A percentile compares a stretch with the other conserved stretches of the same genome.
phyloP scores from a whole-genome alignment of 2,113 vertebrate genomes.

The Coptodon bakossiorum region DNA sequence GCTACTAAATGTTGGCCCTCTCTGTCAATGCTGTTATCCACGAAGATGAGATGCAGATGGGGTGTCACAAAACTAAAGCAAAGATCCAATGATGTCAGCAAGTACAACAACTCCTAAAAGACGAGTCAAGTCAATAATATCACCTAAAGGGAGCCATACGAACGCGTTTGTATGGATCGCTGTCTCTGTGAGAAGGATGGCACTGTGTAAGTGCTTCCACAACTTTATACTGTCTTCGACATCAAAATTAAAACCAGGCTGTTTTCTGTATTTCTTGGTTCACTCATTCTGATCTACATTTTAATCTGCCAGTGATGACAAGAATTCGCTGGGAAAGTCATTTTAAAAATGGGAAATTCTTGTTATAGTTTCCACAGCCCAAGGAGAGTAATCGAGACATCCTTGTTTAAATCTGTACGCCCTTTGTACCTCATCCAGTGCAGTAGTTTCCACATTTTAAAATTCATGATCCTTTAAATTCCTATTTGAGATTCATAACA shows the following conservation, averaged over 20 bases:
- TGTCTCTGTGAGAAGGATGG: not conserved
- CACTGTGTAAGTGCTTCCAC: not conserved
- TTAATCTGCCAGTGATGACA: not conserved
- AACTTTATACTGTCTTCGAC: not conserved
- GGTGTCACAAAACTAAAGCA: not conserved
- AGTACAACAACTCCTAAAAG: not conserved
- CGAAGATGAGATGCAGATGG: not conserved
- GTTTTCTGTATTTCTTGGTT: not conserved
- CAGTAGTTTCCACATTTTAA: not conserved
- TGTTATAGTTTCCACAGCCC: not conserved
- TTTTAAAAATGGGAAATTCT: not conserved
- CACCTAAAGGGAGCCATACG: not conserved
- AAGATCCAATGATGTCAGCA: not conserved
- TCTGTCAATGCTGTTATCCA: not conserved
- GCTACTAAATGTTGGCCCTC: not conserved
- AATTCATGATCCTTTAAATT: not conserved
- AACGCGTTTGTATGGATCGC: fast-evolving
- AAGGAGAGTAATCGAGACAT: not conserved
- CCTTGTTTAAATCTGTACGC: not conserved
- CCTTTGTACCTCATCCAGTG: not conserved
- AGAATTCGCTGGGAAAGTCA: not conserved
- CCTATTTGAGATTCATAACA: not conserved
- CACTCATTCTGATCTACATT: not conserved
- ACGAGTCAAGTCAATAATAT: not conserved
- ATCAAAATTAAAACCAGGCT: not conserved